Evolutionary conservation across 2,888 invertebrate species (phyloP).

Genomic region (Dysmachus trigonus): DNA sequence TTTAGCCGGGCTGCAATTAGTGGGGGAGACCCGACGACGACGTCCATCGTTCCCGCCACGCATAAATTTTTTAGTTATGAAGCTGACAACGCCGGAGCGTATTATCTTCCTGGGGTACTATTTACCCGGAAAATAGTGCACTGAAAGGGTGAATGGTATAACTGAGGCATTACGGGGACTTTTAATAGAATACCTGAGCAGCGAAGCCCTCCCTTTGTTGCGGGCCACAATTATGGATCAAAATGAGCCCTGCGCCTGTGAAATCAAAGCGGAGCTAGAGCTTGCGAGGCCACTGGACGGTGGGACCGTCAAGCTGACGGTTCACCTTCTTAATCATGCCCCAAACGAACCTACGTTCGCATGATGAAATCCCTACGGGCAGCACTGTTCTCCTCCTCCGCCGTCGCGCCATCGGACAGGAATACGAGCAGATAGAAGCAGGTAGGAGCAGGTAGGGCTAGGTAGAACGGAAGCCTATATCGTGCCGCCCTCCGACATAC

Average conservation of each 20-base stretch:
- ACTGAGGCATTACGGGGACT: neutral
- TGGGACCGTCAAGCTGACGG: neutral
- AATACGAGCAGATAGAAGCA: neutral
- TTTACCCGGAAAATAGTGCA: neutral
- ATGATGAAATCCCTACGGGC: neutral
- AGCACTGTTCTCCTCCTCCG: neutral
- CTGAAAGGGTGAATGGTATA: neutral
- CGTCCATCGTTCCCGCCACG: neutral
- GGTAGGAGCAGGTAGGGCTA: neutral
- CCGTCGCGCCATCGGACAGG: too few relatives aligned
- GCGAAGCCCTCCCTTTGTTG: neutral
- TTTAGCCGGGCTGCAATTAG: neutral
- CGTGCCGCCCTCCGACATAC: neutral
- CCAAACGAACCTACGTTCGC: neutral
- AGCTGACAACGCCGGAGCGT: neutral
- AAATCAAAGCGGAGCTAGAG: neutral
- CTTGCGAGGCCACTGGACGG: neutral
- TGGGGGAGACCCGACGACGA: neutral
- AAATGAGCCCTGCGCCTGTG: neutral
- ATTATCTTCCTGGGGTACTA: slow-evolving; percentile 1
- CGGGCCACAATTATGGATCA: neutral
- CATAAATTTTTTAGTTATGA: neutral
- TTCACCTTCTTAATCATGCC: neutral
- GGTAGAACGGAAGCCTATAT: neutral
- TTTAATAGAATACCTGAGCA: slow-evolving; percentile 14